Base-by-base conservation (phyloP, 2,888 invertebrate species). In the Acleris laterana region DNA sequence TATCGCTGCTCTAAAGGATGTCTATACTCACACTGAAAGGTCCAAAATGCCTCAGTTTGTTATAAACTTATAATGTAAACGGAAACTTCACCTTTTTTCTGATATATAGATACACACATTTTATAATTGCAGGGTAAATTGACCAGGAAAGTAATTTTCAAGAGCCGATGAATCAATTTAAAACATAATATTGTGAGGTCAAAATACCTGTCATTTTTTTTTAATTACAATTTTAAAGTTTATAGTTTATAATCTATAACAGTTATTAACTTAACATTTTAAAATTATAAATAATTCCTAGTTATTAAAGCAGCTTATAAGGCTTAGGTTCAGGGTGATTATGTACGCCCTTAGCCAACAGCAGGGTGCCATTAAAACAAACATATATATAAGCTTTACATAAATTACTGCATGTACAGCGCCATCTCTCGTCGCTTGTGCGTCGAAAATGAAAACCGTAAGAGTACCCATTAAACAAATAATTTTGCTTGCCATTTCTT, bases 381-480 rank as follows among this genome's bases (percentile, higher is more conserved):
- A 42, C 42, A 44, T 5, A 2, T 5, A 56, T 42, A 44, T 42
- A 42, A n/a, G 56, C 42, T 17, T 56, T 56, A 19, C 42, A 56
- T 19, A 19, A 48, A 48, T 38, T 13, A 4, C 16, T 46, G 46
- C 6, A n/a, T 6, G 46, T 46, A n/a, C 46, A 46, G 61, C 11
- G 59, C 69, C 46, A 46, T 46, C 46, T 46, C 17, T n/a, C 17
- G 17, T 13, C 46, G 46, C n/a, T 16, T 46, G 6, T 20, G 48
- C 48, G 25, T 13, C 48, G 13, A 51, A 20, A 13, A 38, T 44
- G 25, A 57, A 57, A 17, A 1, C 72, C 67, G 20, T 72, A 75
- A 0, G 72, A 73, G 38, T 73, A 74, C 0, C 74, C 72, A 16
- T 71, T 63, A 13, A 71, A 13, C 57, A 73, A 62, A 49, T 73